These are phyloP conservation scores for Halcyon chelicuti DNA, from an alignment of 2,797 vertebrate species.

Conservation along the genomic window DNA sequence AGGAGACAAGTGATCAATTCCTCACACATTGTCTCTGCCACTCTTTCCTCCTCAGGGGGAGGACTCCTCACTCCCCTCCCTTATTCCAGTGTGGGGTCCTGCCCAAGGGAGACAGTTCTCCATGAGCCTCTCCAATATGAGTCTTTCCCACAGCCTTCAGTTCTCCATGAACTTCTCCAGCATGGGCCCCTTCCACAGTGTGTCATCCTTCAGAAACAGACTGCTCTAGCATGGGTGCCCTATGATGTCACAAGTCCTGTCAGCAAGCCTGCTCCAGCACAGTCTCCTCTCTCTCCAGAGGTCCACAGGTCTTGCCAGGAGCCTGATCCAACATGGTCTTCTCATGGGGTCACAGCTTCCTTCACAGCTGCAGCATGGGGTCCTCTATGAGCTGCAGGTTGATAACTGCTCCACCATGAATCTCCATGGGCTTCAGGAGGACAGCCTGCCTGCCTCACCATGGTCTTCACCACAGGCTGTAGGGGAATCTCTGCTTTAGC, in stretches of 20 bases:
- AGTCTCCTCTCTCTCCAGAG: background rate
- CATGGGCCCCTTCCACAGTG: no score
- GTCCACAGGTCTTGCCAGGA: no score
- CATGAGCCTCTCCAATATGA: no score
- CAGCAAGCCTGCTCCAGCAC: no score
- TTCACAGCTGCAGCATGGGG: no score
- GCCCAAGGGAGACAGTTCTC: background rate
- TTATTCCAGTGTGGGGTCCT: background rate
- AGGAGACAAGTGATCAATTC: background rate
- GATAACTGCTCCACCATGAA: background rate
- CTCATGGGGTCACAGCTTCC: background rate
- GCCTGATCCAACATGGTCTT: background rate
- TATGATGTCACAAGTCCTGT: no score
- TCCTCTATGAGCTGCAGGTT: background rate
- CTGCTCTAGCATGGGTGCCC: no score
- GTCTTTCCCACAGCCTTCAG: no score
- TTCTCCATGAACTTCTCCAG: no score
- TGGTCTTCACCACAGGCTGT: background rate
- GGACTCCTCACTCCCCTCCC: background rate
- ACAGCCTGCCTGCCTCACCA: background rate
- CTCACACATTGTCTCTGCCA: background rate
- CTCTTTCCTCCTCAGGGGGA: background rate
- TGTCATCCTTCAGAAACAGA: no score
- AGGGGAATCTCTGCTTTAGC: background rate
- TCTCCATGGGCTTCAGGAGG: background rate